phyloP scores from a whole-genome alignment of 2,797 vertebrate genomes.

The Anisognathus igniventris region DNA sequence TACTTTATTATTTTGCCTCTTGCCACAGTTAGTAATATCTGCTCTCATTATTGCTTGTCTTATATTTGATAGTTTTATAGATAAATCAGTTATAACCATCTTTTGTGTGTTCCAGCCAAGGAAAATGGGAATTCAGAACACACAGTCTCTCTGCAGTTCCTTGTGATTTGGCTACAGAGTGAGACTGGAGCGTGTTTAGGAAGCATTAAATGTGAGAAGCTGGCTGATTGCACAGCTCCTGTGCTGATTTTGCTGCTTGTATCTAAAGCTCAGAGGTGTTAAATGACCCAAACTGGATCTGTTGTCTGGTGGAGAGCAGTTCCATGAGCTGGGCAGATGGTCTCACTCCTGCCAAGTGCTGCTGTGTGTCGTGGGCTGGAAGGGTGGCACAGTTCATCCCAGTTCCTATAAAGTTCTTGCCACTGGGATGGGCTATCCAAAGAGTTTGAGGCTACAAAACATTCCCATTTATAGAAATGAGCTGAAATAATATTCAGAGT shows the following conservation, averaged over 20 bases:
- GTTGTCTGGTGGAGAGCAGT: not conserved
- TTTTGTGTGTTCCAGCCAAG: not conserved
- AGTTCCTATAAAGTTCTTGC: not conserved
- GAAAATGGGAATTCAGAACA: not conserved
- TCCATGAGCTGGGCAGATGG: not conserved
- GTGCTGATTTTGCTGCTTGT: not conserved
- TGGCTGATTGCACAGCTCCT: not conserved
- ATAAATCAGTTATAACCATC: not conserved
- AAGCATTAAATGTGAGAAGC: not conserved
- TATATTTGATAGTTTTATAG: not conserved
- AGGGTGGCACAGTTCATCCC: not conserved
- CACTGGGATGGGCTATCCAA: not conserved
- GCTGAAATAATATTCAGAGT: not conserved
- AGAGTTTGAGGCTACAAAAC: not conserved
- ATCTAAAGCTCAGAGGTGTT: not conserved
- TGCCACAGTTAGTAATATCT: not conserved
- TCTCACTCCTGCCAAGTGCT: not conserved
- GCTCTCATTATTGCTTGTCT: not conserved
- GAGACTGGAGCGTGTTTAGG: not conserved
- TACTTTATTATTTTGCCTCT: not conserved
- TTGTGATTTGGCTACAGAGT: not conserved
- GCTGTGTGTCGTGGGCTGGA: not conserved
- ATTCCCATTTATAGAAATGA: not conserved
- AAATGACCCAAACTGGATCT: not conserved
- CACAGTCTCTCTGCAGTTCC: not conserved